A percentile compares a stretch with the other conserved stretches of the same genome.
Evolutionary conservation across 2,113 vertebrate genomes (phyloP).

Genomic region (Anas platyrhynchos): DNA sequence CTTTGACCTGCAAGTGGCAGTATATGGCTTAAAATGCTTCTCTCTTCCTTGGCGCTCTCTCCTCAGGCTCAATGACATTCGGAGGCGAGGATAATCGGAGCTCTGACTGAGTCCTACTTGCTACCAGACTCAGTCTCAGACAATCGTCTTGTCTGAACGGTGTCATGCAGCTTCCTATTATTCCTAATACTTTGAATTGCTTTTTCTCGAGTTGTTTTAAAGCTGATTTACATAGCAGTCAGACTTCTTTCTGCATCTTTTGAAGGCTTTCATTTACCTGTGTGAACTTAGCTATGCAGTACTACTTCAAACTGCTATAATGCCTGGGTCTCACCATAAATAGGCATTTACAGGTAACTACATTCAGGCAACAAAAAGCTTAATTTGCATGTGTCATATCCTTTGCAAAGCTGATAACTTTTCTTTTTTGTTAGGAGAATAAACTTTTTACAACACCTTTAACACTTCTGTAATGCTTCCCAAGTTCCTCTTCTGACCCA

Average conservation of each 20-base stretch:
- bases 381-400: not conserved
- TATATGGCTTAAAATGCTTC: slow-evolving; percentile 53
- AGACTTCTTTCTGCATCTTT: not conserved
- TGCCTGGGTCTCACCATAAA: not conserved
- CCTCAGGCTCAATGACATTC: not conserved
- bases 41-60: not conserved
- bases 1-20: slow-evolving; percentile 70
- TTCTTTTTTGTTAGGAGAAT: not conserved
- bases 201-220: slow-evolving; percentile 5
- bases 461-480: not conserved
- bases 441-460: not conserved
- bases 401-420: not conserved
- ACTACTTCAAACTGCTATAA: not conserved
- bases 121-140: not conserved
- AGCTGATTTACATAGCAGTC: not conserved
- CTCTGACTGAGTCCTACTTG: not conserved
- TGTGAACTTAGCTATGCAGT: too few relatives aligned
- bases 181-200: not conserved
- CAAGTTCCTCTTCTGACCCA: not conserved
- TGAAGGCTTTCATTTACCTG: not conserved
- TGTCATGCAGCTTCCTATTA: not conserved
- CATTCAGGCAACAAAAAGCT: not conserved
- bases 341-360: not conserved
- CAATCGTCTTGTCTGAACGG: not conserved
- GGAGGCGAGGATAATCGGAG: not conserved